Evolutionary conservation across 2,888 invertebrate species (phyloP).

Genomic region (Chymomyza fuscimana): DNA sequence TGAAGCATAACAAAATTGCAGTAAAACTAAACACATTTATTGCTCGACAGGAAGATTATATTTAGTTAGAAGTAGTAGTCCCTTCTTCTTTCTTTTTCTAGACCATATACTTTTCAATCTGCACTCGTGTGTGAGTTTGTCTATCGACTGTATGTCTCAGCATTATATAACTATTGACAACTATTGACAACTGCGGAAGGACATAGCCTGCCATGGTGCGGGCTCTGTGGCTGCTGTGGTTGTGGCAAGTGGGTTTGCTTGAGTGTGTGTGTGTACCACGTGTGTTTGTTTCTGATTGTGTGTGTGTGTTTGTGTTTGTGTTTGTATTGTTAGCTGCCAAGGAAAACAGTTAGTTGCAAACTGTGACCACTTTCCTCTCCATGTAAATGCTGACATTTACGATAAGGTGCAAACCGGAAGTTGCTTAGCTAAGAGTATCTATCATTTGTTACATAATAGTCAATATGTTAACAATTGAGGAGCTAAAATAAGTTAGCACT

Average conservation of each 20-base stretch:
- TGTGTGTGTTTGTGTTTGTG: not conserved
- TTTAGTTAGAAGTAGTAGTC: too few species aligned
- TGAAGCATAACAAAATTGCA: too few species aligned
- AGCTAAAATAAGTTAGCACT: not conserved
- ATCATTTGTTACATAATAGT: not conserved
- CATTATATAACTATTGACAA: slow-evolving; percentile 28
- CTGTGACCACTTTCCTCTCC: not conserved
- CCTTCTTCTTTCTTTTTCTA: too few species aligned
- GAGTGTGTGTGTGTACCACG: not conserved
- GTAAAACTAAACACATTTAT: too few species aligned
- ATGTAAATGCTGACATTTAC: not conserved
- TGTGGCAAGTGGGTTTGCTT: not conserved
- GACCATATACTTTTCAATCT: too few species aligned
- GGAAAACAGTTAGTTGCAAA: not conserved
- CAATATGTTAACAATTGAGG: not conserved
- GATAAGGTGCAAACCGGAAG: not conserved
- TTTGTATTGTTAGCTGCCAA: not conserved
- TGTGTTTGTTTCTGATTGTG: not conserved
- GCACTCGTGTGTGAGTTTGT: slow-evolving; percentile 3
- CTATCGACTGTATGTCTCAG: not conserved
- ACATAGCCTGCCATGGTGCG: not conserved
- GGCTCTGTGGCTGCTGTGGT: not conserved
- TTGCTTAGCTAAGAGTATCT: not conserved
- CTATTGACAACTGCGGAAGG: slow-evolving; percentile 21
- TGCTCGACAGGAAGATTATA: too few species aligned